Evolutionary conservation across 1,140 invertebrate genomes (phyloP).

Genomic region (Drosophila parabipectinata): DNA sequence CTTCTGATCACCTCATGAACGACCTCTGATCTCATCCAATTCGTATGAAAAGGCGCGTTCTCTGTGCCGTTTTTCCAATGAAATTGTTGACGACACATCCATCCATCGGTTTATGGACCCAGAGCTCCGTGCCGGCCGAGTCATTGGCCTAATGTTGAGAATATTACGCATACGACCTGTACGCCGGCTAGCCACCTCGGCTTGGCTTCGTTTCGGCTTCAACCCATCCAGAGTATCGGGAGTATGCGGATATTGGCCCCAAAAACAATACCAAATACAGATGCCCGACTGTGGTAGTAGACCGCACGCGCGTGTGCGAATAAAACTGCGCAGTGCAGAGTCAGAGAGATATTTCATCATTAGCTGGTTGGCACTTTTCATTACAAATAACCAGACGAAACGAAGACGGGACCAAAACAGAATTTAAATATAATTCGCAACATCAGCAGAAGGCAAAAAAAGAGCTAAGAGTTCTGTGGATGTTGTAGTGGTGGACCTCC

Average conservation of each 20-base stretch:
- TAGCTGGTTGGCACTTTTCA: slow-evolving; percentile 73
- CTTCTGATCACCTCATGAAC: slow-evolving; percentile 4
- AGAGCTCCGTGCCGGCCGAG: slow-evolving; percentile 29
- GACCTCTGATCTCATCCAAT: slow-evolving; percentile 35
- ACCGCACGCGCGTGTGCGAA: background rate
- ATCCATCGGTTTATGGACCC: slow-evolving; percentile 42
- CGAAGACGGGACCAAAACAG: slow-evolving; percentile 44
- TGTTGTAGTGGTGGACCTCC: too few relatives aligned
- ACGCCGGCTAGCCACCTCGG: slow-evolving; percentile 14
- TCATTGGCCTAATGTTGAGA: slow-evolving; percentile 53
- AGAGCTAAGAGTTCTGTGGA: background rate
- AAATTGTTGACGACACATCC: slow-evolving; percentile 50
- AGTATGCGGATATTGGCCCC: slow-evolving; percentile 57
- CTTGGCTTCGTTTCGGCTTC: slow-evolving; percentile 9
- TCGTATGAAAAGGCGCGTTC: slow-evolving; percentile 11
- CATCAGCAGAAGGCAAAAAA: slow-evolving; percentile 46
- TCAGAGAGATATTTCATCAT: slow-evolving; percentile 76
- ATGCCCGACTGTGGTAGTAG: background rate
- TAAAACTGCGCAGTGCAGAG: slow-evolving; percentile 67
- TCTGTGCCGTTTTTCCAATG: slow-evolving; percentile 13
- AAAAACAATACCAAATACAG: slow-evolving; percentile 26
- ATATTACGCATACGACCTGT: slow-evolving; percentile 70
- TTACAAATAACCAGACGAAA: slow-evolving; percentile 47
- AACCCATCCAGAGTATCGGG: background rate
- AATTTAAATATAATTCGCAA: slow-evolving; percentile 81